A percentile compares a stretch with the other conserved stretches of the same genome.
Conservation (phyloP, 2,888 invertebrate genomes). For the Congeria kusceri region DNA sequence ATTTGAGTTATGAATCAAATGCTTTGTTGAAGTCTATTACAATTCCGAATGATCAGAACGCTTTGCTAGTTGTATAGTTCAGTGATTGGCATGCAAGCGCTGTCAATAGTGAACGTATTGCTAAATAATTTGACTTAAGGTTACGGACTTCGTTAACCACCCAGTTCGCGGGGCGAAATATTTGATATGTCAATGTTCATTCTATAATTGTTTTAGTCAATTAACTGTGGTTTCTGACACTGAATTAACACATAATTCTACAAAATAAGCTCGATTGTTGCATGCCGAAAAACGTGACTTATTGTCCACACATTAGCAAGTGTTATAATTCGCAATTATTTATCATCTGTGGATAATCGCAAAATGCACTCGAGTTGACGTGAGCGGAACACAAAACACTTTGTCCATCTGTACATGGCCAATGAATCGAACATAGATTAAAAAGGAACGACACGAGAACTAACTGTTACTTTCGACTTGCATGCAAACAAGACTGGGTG, state of each 20-base stretch:
- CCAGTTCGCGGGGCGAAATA: slow-evolving; percentile 49
- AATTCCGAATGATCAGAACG: slow-evolving; percentile 13
- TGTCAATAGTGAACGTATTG: slow-evolving; percentile 57
- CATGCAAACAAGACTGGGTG: neutral
- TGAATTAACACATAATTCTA: slow-evolving; percentile 38
- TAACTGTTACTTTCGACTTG: neutral
- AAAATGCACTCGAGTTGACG: slow-evolving; percentile 1
- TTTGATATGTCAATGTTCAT: slow-evolving; percentile 28
- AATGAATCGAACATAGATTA: slow-evolving; percentile 4
- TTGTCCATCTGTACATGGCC: slow-evolving; percentile 31
- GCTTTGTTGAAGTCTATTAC: slow-evolving; percentile 14
- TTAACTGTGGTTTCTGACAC: slow-evolving; percentile 44
- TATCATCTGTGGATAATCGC: slow-evolving; percentile 8
- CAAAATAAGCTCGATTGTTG: neutral
- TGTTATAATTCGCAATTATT: slow-evolving; percentile 42
- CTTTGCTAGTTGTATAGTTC: slow-evolving; percentile 37
- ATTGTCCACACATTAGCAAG: slow-evolving; percentile 34
- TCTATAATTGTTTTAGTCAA: slow-evolving; percentile 35
- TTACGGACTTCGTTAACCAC: slow-evolving; percentile 53
- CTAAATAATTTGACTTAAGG: slow-evolving; percentile 62
- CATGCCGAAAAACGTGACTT: neutral
- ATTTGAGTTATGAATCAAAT: slow-evolving; percentile 22
- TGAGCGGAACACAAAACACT: slow-evolving; percentile 13
- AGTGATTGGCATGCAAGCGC: slow-evolving; percentile 41
- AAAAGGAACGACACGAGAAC: slow-evolving; percentile 2